Evolutionary conservation across 2,113 vertebrate genomes (phyloP), one percentile per base, ranked within the genome.

Genomic region (Dipodomys merriami): DNA sequence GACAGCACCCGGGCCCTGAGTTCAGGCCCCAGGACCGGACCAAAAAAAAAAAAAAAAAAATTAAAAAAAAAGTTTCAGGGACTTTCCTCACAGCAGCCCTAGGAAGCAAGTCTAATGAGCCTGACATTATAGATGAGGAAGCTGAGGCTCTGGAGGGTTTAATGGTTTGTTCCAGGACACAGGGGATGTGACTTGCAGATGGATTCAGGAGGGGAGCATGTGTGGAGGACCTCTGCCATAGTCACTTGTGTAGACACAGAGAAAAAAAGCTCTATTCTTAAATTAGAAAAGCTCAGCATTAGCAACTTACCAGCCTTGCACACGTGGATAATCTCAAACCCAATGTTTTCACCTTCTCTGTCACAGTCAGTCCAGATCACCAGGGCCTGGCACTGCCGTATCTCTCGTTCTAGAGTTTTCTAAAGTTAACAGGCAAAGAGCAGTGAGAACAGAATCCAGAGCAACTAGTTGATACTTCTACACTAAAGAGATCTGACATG

Each of bases 281-380:
- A 25, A 6, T 73, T 15, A 44, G 12, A 78, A 65, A 33, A 22
- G 33, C 9, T 46, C 20, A 0, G 60, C 8, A 89, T 83, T 0
- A 1, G 18, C 20, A 29, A 97, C 96, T n/a, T 97, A 99, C 99
- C 99, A 96, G 99, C 98, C 98, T 97, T 99, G 95, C 99, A 99
- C 18, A 99, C 99, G 0, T 99, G 98, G 91, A 99, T 99, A 11
- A 99, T 95, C 97, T 99, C 99, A 96, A 99, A 99, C 83, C 99
- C 99, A 0, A 99, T 99, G 97, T 99, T 99, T 97, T 99, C 99
- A 93, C 99, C 99, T 94, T 99, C 99, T 89, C 99, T 97, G 81
- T 99, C 99, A 71, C 99, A 99, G 96, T 99, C 99, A 0, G 99
- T 99, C 99, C 99, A 99, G 97, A 99, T 99, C 88, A 99, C 95